Evolutionary conservation across 2,113 vertebrate species (phyloP).

Genomic region (Salminus brasiliensis): DNA sequence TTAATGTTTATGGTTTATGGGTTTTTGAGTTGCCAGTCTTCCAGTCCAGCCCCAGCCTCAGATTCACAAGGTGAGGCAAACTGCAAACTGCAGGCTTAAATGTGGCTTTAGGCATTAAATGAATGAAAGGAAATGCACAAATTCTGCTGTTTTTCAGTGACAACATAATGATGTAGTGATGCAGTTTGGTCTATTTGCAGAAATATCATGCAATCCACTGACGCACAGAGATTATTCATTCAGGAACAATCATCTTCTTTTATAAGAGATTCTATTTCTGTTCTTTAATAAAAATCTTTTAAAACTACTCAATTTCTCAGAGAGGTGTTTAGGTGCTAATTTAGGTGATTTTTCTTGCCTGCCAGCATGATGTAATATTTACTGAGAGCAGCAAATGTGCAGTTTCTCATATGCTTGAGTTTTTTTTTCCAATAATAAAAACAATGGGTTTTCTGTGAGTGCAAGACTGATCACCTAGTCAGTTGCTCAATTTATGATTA

Average conservation of each 20-base stretch:
- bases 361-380: background rate
- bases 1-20: too few relatives aligned
- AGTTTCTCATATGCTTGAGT: too few relatives aligned
- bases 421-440: too few relatives aligned
- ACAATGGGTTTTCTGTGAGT: too few relatives aligned
- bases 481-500: too few relatives aligned
- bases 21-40: too few relatives aligned
- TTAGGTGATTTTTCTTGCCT: too few relatives aligned
- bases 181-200: background rate
- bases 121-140: background rate
- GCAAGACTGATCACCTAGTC: too few relatives aligned
- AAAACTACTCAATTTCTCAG: too few relatives aligned
- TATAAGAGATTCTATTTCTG: background rate
- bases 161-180: background rate
- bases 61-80: background rate
- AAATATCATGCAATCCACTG: background rate
- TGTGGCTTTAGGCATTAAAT: background rate
- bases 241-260: background rate
- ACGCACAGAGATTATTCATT: background rate
- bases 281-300: background rate
- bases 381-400: too few relatives aligned
- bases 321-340: too few relatives aligned
- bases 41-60: too few relatives aligned
- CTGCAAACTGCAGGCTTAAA: background rate
- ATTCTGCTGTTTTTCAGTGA: background rate